Conservation (phyloP, 30 jellyfish, hydroid and myxozoan genomes). For the Hydractinia echinata region DNA sequence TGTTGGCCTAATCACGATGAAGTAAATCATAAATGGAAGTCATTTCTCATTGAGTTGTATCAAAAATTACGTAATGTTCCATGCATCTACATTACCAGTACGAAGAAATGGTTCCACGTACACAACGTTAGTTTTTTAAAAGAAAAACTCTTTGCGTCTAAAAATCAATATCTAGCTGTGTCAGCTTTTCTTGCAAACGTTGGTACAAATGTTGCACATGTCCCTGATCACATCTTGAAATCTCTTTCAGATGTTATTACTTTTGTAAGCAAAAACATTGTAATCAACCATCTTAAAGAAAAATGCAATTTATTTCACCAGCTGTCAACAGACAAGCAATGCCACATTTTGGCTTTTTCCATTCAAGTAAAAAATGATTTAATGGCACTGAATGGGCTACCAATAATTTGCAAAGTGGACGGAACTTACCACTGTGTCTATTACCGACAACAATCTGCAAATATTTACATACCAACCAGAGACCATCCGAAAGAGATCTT, state of each 20-base stretch:
- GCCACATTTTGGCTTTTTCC: no score
- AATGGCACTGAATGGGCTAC: no score
- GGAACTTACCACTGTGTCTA: no score
- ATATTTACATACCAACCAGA: neutral
- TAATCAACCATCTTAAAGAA: neutral
- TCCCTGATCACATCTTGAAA: conserved; percentile 39
- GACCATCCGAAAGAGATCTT: neutral
- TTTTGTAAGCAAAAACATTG: neutral
- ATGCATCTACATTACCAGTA: conserved; percentile 36
- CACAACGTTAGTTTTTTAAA: conserved; percentile 1
- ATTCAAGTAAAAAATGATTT: no score
- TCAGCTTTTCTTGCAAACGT: conserved; percentile 6
- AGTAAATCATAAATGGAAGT: conserved; percentile 58
- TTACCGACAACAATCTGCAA: no score
- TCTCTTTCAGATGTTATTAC: neutral
- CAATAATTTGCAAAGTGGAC: no score
- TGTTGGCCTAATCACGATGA: conserved; percentile 35
- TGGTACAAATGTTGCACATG: neutral
- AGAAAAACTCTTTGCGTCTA: neutral
- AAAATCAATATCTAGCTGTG: conserved; percentile 26
- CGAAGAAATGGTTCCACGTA: conserved; percentile 28
- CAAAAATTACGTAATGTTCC: neutral
- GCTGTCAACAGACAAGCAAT: no score
- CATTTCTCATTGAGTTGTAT: conserved; percentile 25
- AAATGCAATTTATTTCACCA: no score